Evolutionary conservation across 1,140 invertebrate genomes (phyloP).

Genomic region (Drosophila ficusphila): DNA sequence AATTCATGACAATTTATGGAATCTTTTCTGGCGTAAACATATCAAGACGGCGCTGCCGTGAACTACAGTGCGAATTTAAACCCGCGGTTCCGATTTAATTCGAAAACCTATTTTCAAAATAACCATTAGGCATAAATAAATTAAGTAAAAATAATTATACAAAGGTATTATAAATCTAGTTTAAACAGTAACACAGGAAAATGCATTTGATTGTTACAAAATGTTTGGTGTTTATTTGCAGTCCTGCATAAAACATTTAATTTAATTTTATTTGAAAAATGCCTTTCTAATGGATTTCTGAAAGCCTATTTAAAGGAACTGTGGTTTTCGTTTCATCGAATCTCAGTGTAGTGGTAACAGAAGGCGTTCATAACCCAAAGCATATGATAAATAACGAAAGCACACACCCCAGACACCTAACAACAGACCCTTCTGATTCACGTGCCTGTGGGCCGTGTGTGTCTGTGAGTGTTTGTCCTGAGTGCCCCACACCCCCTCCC

Average conservation of each 20-base stretch:
- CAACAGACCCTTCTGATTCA: slow-evolving; percentile 44
- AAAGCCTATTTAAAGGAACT: too few species aligned
- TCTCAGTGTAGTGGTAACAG: slow-evolving; percentile 16
- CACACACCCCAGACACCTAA: slow-evolving; percentile 47
- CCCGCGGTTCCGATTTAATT: too few species aligned
- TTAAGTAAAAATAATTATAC: too few species aligned
- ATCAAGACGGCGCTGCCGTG: slow-evolving; percentile 26
- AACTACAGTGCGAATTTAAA: slow-evolving; percentile 7
- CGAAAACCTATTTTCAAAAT: too few species aligned
- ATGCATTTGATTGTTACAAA: too few species aligned
- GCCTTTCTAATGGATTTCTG: too few species aligned
- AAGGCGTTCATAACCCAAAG: slow-evolving; percentile 52
- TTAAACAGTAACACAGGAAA: too few species aligned
- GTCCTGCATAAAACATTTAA: too few species aligned
- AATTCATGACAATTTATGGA: slow-evolving; percentile 39
- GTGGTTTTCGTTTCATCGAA: neutral
- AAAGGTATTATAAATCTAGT: too few species aligned
- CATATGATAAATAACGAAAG: slow-evolving; percentile 67
- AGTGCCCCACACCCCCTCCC: slow-evolving; percentile 33
- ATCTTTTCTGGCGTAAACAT: slow-evolving; percentile 19
- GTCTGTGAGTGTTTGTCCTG: slow-evolving; percentile 19
- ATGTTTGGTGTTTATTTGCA: too few species aligned
- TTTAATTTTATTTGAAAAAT: too few species aligned
- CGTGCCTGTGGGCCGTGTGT: slow-evolving; percentile 31
- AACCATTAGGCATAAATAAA: too few species aligned